Conservation (phyloP, 2,113 vertebrate genomes). For the Serinus canaria region DNA sequence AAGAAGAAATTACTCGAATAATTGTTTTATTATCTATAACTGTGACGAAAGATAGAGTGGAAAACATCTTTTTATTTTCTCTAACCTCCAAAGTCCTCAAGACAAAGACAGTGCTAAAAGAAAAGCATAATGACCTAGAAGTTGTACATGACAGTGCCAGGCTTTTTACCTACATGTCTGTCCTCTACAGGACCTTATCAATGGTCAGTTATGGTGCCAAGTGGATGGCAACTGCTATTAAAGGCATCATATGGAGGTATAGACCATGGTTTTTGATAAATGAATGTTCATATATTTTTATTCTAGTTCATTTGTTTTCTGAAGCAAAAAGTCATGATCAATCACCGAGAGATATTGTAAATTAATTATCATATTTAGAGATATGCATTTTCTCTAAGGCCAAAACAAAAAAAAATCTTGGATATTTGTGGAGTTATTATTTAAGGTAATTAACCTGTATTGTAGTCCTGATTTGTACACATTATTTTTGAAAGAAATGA, state of each 20-base stretch:
- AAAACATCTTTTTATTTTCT: background rate
- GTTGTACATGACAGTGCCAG: background rate
- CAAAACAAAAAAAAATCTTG: background rate
- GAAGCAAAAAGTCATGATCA: background rate
- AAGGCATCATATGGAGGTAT: background rate
- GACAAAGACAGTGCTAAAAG: background rate
- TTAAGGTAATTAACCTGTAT: background rate
- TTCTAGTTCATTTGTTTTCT: background rate
- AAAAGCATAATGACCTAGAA: background rate
- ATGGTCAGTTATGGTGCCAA: background rate
- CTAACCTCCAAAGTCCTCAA: background rate
- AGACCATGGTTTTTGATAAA: background rate
- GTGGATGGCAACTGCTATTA: background rate
- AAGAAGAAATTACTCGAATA: conserved; percentile 12
- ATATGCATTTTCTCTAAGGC: background rate
- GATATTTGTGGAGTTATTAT: background rate
- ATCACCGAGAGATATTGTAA: background rate
- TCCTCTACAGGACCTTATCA: background rate
- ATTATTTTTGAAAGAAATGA: background rate
- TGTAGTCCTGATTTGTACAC: background rate
- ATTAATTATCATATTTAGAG: background rate
- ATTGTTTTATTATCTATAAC: background rate
- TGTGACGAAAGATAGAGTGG: background rate
- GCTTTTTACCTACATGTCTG: background rate
- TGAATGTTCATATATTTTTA: background rate